Base-by-base conservation (phyloP, 2,797 vertebrate species). In the Enteromius paludinosus region DNA sequence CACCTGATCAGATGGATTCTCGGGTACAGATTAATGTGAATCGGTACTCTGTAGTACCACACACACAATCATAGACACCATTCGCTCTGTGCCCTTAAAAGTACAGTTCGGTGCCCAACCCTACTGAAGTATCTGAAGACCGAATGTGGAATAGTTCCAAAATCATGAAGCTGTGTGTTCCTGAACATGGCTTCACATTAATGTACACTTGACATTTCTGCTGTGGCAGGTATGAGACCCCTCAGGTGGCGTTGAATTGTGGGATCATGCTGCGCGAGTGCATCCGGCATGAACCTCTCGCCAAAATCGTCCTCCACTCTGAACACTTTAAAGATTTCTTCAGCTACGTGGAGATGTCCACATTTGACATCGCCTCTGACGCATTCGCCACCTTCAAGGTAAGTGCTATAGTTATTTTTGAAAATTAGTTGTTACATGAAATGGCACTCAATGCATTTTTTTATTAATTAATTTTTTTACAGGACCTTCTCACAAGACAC, bases 341-440 rank as follows among this genome's bases (percentile, higher is more conserved):
- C 95, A 93, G 93, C 89, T 99, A 99, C 23, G 98, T 99, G 92
- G 97, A 99, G 89, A 95, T 99, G 95, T 98, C 97, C 87, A 98
- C 98, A n/a, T 99, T 99, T 87, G 98, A 99, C 93, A 99, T 99
- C 49, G 97, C 98, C 89, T 99, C 98, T 6, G 98, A 99, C 87
- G 98, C 98, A 84, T 99, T 99, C 87, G 97, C 98, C 92, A 99
- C 97, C 75, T 99, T 99, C 93, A 99, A 99, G 97, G 98, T 97
- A 92, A 91, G 74, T 45, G 6, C 56, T 47, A 15, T 3, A 30
- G 5, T 30, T 35, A 6, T 15, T 30, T 33, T 59, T 10, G 1
- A 71, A 54, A 8, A 33, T 18, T 6, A 1, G 14, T 47, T 20
- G 25, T 49, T 33, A 4, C 6, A 1, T 64, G 3, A 68, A 61